Evolutionary conservation across 2,888 invertebrate species (phyloP).

Genomic region (Drosophila recens): DNA sequence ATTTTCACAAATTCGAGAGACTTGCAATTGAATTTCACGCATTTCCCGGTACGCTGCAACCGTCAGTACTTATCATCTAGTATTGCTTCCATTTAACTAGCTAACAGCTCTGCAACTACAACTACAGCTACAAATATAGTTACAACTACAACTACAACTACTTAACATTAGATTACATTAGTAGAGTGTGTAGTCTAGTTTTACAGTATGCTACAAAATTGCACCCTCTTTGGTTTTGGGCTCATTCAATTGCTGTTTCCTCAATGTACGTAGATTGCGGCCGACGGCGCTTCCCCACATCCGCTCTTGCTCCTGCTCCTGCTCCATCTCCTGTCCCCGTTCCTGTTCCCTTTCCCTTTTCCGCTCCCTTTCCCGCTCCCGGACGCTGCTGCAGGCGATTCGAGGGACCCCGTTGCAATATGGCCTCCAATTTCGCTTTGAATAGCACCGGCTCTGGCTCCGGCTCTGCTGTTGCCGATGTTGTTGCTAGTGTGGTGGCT

Average conservation of each 20-base stretch:
- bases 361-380: slow-evolving; percentile 46
- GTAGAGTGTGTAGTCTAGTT: slow-evolving; percentile 31
- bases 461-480: slow-evolving; percentile 17
- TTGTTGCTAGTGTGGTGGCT: not conserved
- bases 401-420: slow-evolving; percentile 81
- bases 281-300: slow-evolving; percentile 61
- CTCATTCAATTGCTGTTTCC: slow-evolving; percentile 57
- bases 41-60: slow-evolving; percentile 23
- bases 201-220: slow-evolving; percentile 48
- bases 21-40: slow-evolving; percentile 49
- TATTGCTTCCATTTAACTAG: slow-evolving; percentile 61
- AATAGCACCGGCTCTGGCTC: slow-evolving; percentile 71
- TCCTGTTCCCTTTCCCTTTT: slow-evolving; percentile 25
- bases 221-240: slow-evolving; percentile 34
- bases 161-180: slow-evolving; percentile 69
- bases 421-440: slow-evolving; percentile 82
- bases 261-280: slow-evolving; percentile 70
- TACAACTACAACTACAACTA: slow-evolving; percentile 25
- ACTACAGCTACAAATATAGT: slow-evolving; percentile 31
- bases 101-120: slow-evolving; percentile 34
- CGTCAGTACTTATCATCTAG: slow-evolving; percentile 62
- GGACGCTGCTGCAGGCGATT: slow-evolving; percentile 72
- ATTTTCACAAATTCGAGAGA: slow-evolving; percentile 36
- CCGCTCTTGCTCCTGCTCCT: slow-evolving; percentile 46
- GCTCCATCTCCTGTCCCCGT: slow-evolving; percentile 34